phyloP scores from a whole-genome alignment of 1,140 invertebrate species.

The Leptinotarsa undecemlineata region DNA sequence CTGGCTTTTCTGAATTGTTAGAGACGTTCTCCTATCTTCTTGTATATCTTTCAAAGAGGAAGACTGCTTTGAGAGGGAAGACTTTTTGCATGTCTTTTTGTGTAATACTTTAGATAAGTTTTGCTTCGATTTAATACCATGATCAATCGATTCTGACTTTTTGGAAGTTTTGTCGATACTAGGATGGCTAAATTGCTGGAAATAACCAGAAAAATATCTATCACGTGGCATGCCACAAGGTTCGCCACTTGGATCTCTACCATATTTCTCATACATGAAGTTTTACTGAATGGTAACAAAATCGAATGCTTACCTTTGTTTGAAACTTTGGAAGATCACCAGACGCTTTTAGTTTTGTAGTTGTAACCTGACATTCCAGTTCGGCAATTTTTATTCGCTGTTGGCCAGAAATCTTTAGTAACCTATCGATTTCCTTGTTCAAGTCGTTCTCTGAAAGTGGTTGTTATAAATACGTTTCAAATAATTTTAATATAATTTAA shows the following conservation, averaged over 20 bases:
- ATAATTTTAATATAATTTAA: neutral
- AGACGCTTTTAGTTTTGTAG: conserved; percentile 37
- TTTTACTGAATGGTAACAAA: no score
- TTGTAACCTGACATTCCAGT: conserved; percentile 50
- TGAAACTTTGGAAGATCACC: no score
- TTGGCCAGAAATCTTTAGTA: conserved; percentile 52
- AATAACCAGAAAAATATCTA: no score
- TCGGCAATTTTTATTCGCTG: conserved; percentile 57
- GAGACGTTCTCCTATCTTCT: neutral
- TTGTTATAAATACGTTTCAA: conserved; percentile 13
- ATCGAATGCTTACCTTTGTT: no score
- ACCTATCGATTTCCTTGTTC: conserved; percentile 58
- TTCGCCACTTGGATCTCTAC: no score
- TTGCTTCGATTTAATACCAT: no score
- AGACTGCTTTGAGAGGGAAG: conserved; percentile 25
- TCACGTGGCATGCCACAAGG: no score
- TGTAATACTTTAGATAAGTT: no score
- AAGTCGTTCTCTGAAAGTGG: conserved; percentile 57
- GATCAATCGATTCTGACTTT: conserved; percentile 16
- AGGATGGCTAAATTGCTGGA: no score
- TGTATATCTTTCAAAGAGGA: neutral
- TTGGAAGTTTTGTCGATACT: neutral
- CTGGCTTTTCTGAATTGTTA: neutral
- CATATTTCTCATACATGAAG: no score
- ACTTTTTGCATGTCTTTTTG: conserved; percentile 28